Evolutionary conservation across 2,113 vertebrate species (phyloP).

Genomic region (Aphelocoma coerulescens): DNA sequence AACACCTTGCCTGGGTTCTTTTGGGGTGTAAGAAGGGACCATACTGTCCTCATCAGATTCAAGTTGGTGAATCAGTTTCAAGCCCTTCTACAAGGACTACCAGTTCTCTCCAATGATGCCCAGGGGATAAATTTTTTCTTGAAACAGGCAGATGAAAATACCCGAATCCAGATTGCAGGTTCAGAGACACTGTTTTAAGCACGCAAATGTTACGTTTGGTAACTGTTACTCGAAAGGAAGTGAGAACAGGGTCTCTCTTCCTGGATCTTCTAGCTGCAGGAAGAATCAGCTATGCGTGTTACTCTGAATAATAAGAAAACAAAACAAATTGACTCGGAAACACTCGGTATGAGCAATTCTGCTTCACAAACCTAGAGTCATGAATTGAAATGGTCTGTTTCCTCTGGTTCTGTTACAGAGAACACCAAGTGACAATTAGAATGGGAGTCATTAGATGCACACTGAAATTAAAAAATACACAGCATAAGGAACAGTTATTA

Average conservation of each 20-base stretch:
- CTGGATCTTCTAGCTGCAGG: conserved; percentile 37
- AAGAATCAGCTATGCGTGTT: conserved; percentile 15
- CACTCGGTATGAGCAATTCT: neutral
- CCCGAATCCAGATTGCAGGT: neutral
- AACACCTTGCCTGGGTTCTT: neutral
- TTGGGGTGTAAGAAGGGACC: neutral
- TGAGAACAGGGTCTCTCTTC: conserved; percentile 42
- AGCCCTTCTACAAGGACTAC: neutral
- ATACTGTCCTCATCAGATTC: neutral
- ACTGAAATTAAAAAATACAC: neutral
- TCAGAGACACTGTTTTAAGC: neutral
- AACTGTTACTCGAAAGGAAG: conserved; percentile 30
- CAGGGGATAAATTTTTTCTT: neutral
- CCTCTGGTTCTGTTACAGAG: neutral
- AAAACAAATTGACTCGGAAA: conserved; percentile 40
- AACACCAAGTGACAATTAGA: neutral
- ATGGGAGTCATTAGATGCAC: neutral
- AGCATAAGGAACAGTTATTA: neutral
- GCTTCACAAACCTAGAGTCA: neutral
- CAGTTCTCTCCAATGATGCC: neutral
- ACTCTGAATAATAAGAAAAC: conserved; percentile 30
- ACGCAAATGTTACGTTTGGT: neutral
- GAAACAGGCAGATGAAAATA: neutral
- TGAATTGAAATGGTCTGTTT: conserved; percentile 2
- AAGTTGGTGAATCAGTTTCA: neutral